Evolutionary conservation across 2,113 vertebrate genomes (phyloP), one percentile per base, ranked within the genome.

Genomic region (Vanacampus margaritifer): DNA sequence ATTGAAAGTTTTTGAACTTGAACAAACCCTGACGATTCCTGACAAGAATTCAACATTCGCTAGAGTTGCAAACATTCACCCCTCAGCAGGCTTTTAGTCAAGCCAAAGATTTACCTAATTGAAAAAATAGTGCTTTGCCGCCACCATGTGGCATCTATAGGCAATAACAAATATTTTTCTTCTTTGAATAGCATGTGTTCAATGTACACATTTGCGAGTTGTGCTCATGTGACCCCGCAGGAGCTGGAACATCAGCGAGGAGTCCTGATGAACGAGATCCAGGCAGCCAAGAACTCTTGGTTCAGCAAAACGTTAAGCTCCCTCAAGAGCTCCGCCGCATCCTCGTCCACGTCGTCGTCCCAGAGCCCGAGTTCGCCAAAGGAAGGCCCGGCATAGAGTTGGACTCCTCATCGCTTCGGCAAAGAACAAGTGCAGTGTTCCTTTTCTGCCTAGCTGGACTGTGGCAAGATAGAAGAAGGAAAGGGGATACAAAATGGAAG

Each of bases 281-380:
- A 99, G 89, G 95, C 97, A 69, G 95, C 96, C 90, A 98, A 96
- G 92, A 99, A 99, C 93, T 98, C 97, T 72, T 99, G 97, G 97
- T 96, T 99, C 93, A 99, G 95, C 90, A 98, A 98, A 93, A 99
- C 97, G 24, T 93, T 99, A 91, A 95, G 95, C 90, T 98, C 96
- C 68, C 94, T 99, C 79, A 99, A 99, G 93, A 98, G 93, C 3
- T 97, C 95, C 35, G 76, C 94, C 0, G 91, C 95, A 0, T 90
- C 95, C 0, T 96, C 95, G 68, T 84, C 95, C 80, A 67, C 71
- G 76, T 80, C 85, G 0, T 85, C 94, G 61, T 95, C 91, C 1
- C 96, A 95, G 89, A 73, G 85, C 10, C 90, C 91, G 0, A 89
- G 95, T 0, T 83, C 94, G 2, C 91, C 92, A 7, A 93, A 91